phyloP scores from a whole-genome alignment of 2,797 vertebrate genomes.

The Alauda arvensis region DNA sequence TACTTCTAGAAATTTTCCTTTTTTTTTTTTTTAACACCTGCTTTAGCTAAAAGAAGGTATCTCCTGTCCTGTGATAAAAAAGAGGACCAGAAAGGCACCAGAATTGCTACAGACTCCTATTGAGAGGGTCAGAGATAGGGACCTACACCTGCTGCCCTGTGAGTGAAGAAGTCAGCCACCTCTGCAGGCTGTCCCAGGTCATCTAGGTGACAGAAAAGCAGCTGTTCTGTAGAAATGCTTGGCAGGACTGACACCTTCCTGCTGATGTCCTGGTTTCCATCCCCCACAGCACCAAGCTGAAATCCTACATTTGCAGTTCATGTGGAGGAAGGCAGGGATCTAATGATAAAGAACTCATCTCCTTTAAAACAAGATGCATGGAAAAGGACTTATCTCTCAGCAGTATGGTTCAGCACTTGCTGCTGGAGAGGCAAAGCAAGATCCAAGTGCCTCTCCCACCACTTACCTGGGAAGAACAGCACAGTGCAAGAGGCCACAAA shows the following conservation, averaged over 20 bases:
- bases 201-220: background rate
- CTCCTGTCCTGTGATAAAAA: background rate
- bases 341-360: background rate
- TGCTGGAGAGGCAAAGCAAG: background rate
- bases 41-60: background rate
- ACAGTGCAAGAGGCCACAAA: background rate
- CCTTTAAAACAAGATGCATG: accelerated
- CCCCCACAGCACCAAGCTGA: background rate
- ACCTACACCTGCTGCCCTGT: background rate
- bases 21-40: background rate
- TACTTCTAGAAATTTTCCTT: background rate
- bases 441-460: background rate
- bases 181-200: background rate
- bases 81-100: background rate
- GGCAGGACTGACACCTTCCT: background rate
- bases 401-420: accelerated
- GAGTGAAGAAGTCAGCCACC: background rate
- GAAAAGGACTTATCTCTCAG: background rate
- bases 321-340: background rate
- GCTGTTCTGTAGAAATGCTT: background rate
- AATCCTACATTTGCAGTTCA: background rate
- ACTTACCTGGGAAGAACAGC: background rate
- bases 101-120: background rate
- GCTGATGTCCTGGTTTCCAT: background rate
- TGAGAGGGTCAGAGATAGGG: background rate